Base-by-base conservation (phyloP, 2,113 vertebrate species). In the Ochotona princeps region DNA sequence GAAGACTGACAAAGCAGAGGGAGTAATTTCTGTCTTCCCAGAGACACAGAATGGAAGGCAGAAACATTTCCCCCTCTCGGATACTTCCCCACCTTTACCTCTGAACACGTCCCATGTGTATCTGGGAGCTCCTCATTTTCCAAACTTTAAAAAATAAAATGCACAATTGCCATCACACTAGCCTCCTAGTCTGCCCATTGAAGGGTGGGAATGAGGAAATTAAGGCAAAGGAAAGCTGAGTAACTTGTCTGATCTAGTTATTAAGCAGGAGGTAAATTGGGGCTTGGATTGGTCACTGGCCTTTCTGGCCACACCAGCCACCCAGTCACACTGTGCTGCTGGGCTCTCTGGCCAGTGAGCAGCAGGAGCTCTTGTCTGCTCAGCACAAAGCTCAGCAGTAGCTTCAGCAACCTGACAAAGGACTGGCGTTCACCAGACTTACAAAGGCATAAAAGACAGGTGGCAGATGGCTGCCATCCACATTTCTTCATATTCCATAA, bases 261-360 rank as follows among this genome's bases (percentile, higher is more conserved):
- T 49, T 7, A 20, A 65, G 65, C n/a, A 38, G n/a, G 47, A 17
- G 10, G 9, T 25, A 15, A 83, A 12, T 26, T 26, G 49, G 18
- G 69, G 72, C 60, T 61, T 10, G 1, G 14, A 25, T 38, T 20
- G 21, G 44, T 32, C 32, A 44, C 20, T 28, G 11, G 35, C 7
- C 26, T 1, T n/a, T 3, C 26, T 23, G 90, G 20, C 51, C 51
- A 38, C 28, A 1, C 0, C 2, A 47, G 25, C n/a, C 44, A 21
- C n/a, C 15, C 4, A 8, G 3, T 60, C 35, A 4, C 0, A 0
- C 4, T 2, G 1, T 35, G 72, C 54, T 35, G 7, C 23, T 49
- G 0, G 2, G 2, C 57, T 49, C 4, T 15, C 75, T 28, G 35
- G 8, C 49, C 0, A 2, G 2, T 23, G 61, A 79, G n/a, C 38